Evolutionary conservation across 2,888 invertebrate genomes (phyloP).

Genomic region (Synanthedon formicaeformis): DNA sequence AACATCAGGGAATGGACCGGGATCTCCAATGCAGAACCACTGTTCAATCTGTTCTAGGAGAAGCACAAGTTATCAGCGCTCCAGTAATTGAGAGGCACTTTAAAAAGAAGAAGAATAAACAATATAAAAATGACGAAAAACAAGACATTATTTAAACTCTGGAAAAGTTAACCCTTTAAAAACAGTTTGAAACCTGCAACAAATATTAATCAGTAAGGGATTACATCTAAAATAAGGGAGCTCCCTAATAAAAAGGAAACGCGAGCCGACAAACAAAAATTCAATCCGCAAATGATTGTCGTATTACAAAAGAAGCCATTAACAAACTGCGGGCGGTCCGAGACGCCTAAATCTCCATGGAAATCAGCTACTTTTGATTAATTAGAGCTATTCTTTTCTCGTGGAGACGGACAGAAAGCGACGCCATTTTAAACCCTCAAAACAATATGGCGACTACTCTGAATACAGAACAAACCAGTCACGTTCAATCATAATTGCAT

Average conservation of each 20-base stretch:
- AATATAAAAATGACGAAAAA: background rate
- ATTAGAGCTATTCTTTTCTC: slow-evolving; percentile 66
- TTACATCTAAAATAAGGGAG: slow-evolving; percentile 29
- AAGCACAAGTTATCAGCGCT: no score
- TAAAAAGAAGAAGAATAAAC: no score
- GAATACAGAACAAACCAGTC: no score
- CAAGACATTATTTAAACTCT: background rate
- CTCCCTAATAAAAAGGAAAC: slow-evolving; percentile 33
- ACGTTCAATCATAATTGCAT: no score
- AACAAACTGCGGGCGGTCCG: slow-evolving; percentile 50
- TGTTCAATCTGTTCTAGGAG: no score
- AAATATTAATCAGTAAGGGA: slow-evolving; percentile 48
- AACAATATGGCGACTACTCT: slow-evolving; percentile 48
- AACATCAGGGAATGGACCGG: no score
- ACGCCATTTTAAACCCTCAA: slow-evolving; percentile 45
- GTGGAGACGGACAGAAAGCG: slow-evolving; percentile 40
- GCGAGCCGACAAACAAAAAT: slow-evolving; percentile 45
- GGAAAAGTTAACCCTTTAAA: background rate
- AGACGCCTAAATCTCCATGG: slow-evolving; percentile 50
- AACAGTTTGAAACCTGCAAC: slow-evolving; percentile 6
- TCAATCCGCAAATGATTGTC: slow-evolving; percentile 44
- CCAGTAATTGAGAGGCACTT: no score
- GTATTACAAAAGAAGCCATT: slow-evolving; percentile 55
- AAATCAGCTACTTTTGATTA: slow-evolving; percentile 67
- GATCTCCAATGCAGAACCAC: no score